Evolutionary conservation across 1,140 invertebrate species (phyloP).

Genomic region (Aleiodes sp.): DNA sequence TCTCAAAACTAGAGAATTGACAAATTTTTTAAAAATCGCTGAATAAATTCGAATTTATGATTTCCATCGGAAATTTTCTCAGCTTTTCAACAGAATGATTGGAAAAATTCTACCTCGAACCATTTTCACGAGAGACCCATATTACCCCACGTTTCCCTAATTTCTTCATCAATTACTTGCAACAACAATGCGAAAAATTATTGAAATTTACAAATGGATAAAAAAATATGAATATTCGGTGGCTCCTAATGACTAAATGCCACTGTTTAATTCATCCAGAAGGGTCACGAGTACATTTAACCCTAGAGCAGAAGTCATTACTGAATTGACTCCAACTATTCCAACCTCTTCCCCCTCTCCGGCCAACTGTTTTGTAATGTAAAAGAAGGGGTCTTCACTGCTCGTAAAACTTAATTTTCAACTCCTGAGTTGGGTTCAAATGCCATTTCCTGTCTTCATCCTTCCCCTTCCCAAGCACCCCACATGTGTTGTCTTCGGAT

Average conservation of each 20-base stretch:
- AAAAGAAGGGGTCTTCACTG: neutral
- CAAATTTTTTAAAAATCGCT: no score
- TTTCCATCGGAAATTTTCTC: no score
- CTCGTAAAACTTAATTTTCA: neutral
- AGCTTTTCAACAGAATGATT: no score
- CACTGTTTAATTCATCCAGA: neutral
- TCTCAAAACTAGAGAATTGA: no score
- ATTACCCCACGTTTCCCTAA: no score
- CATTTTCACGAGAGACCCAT: no score
- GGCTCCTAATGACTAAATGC: neutral
- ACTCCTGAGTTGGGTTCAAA: neutral
- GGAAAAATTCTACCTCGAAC: no score
- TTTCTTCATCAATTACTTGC: slow-evolving; percentile 27
- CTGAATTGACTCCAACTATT: neutral
- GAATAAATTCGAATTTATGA: no score
- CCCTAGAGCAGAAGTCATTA: neutral
- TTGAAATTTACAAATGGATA: slow-evolving; percentile 7
- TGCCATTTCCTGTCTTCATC: neutral
- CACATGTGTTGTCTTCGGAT: no score
- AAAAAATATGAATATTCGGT: slow-evolving; percentile 11
- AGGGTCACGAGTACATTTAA: neutral
- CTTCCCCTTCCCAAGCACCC: neutral
- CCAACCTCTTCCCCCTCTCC: neutral
- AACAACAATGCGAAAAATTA: slow-evolving; percentile 40
- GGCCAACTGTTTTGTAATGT: neutral